phyloP scores from a whole-genome alignment of 2,797 vertebrate genomes.

The Salarias fasciatus region DNA sequence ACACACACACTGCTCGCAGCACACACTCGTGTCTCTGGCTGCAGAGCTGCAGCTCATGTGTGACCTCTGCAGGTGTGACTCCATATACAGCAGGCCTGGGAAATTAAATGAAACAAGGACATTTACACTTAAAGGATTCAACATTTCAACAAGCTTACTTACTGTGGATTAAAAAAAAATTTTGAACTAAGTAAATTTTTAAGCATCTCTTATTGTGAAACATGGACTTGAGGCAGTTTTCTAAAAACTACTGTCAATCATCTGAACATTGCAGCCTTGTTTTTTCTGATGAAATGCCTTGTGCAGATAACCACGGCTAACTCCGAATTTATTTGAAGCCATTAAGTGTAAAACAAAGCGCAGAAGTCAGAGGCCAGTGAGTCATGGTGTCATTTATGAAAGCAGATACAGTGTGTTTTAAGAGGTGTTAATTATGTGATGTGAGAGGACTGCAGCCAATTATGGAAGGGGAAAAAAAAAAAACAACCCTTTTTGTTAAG shows the following conservation, averaged over 20 bases:
- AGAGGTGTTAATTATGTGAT: background rate
- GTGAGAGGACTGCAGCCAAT: background rate
- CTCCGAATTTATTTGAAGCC: too few species aligned
- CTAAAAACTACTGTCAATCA: too few species aligned
- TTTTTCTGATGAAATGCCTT: too few species aligned
- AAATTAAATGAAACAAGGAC: background rate
- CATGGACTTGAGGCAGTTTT: too few species aligned
- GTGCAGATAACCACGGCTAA: too few species aligned
- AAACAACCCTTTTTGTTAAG: too few species aligned
- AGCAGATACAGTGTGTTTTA: background rate
- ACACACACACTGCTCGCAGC: constrained; percentile 39
- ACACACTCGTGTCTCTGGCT: constrained; percentile 45
- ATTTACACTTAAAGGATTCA: background rate
- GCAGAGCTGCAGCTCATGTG: constrained; percentile 68
- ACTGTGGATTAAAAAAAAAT: too few species aligned
- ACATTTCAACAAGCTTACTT: too few species aligned
- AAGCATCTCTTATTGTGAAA: too few species aligned
- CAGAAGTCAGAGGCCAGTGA: background rate
- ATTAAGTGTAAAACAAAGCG: background rate
- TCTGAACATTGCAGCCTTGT: too few species aligned
- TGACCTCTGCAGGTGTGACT: constrained; percentile 75
- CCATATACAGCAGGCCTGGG: constrained; percentile 21
- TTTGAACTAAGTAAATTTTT: too few species aligned
- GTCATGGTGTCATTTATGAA: background rate
- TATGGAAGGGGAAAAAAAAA: background rate